Conservation (phyloP, 2,113 vertebrate species). For the Syngnathus typhle region DNA sequence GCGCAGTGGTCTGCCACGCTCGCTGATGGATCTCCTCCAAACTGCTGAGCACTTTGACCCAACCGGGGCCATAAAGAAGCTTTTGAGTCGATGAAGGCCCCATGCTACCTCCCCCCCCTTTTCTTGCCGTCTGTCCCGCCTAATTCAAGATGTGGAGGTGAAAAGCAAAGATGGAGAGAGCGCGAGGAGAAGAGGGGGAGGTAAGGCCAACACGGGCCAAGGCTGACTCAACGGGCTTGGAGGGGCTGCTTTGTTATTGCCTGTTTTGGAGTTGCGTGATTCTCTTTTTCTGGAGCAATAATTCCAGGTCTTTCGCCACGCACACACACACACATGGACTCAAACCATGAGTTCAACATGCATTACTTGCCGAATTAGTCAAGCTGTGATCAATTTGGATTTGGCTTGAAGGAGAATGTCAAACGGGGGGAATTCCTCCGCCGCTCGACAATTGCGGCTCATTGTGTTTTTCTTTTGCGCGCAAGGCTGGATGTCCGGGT, state of each 20-base stretch:
- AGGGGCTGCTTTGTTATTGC: constrained; percentile 44
- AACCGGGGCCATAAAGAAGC: constrained; percentile 1
- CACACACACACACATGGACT: constrained; percentile 16
- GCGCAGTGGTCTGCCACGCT: background rate
- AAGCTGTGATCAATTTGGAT: constrained; percentile 65
- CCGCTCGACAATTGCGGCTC: constrained; percentile 43
- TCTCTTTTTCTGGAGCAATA: constrained; percentile 23
- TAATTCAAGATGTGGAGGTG: constrained; percentile 24
- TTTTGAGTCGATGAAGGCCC: constrained; percentile 9
- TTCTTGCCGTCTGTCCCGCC: constrained; percentile 10
- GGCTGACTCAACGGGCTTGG: constrained; percentile 49
- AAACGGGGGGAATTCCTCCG: constrained; percentile 58
- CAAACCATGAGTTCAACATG: constrained; percentile 8
- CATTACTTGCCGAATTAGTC: constrained; percentile 49
- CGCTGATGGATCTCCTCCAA: constrained; percentile 19
- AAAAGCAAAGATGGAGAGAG: constrained; percentile 28
- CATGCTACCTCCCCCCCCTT: background rate
- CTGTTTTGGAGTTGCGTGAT: constrained; percentile 40
- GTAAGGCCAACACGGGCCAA: constrained; percentile 36
- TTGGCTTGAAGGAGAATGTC: constrained; percentile 49
- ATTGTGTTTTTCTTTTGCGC: constrained; percentile 51
- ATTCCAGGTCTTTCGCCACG: constrained; percentile 10
- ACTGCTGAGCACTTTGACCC: constrained; percentile 18
- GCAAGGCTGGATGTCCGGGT: constrained; percentile 28
- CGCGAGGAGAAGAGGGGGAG: constrained; percentile 24